phyloP scores from a whole-genome alignment of 2,888 invertebrate species.

The Nomada flava region DNA sequence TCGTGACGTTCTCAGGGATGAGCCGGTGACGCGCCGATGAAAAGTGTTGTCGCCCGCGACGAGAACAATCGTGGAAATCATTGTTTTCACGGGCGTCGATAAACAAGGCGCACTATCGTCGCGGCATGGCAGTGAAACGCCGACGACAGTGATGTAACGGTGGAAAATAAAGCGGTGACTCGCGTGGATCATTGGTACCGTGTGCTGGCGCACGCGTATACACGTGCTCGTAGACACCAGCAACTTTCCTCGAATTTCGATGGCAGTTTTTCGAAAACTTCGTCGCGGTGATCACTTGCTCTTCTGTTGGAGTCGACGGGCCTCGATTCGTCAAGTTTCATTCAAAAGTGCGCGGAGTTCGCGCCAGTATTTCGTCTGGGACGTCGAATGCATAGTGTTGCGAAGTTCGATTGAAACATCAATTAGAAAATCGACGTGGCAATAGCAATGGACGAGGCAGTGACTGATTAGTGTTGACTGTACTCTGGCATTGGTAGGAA shows the following conservation, averaged over 20 bases:
- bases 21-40: not conserved
- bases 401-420: too few relatives aligned
- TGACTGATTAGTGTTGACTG: too few relatives aligned
- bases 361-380: not conserved
- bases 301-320: not conserved
- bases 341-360: not conserved
- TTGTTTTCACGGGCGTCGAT: slow-evolving; percentile 35
- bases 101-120: slow-evolving; percentile 38
- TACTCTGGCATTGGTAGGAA: too few relatives aligned
- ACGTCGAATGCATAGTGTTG: not conserved
- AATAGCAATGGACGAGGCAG: too few relatives aligned
- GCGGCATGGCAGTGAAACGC: slow-evolving; percentile 44
- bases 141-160: slow-evolving; percentile 72
- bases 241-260: slow-evolving; percentile 50
- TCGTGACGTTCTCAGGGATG: not conserved
- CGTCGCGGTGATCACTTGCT: not conserved
- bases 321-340: not conserved
- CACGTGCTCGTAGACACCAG: slow-evolving; percentile 44
- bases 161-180: slow-evolving; percentile 75
- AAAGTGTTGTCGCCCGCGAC: not conserved
- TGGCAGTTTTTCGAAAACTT: slow-evolving; percentile 62
- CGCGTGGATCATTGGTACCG: slow-evolving; percentile 72
- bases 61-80: slow-evolving; percentile 1
- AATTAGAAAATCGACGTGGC: too few relatives aligned
- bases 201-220: slow-evolving; percentile 69